Evolutionary conservation across 2,113 vertebrate species (phyloP).

Genomic region (Talpa occidentalis): DNA sequence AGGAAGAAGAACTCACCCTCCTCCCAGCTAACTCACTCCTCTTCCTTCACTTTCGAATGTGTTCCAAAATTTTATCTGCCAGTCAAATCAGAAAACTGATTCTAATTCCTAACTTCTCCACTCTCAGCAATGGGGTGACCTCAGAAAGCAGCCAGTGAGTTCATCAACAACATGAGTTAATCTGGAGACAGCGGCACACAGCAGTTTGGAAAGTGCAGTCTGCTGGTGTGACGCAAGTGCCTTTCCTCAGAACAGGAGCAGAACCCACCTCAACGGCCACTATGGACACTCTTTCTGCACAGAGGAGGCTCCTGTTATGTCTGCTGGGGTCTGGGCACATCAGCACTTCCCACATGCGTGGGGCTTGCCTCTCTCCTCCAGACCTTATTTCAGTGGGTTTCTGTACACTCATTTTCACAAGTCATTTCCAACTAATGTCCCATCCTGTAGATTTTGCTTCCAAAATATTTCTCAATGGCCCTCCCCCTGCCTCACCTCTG

Average conservation of each 20-base stretch:
- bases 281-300: neutral
- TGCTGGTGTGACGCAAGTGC: neutral
- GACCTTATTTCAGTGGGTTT: neutral
- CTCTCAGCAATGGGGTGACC: neutral
- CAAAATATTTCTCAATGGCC: too few relatives aligned
- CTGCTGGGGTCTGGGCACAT: too few relatives aligned
- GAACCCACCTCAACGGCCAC: fast-evolving
- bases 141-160: neutral
- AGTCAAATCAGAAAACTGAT: neutral
- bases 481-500: neutral
- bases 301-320: too few relatives aligned
- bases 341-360: neutral
- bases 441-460: neutral
- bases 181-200: neutral
- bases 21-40: neutral
- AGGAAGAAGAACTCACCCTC: neutral
- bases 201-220: neutral
- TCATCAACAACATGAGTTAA: neutral
- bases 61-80: neutral
- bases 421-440: neutral
- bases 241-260: neutral
- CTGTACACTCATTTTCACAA: neutral
- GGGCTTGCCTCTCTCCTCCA: neutral
- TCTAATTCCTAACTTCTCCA: neutral
- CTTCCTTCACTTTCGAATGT: neutral